Percentiles rank a stretch among this genome's conserved stretches.
These are phyloP conservation scores for Atrichornis clamosus DNA, from an alignment of 2,113 vertebrate species.

Conservation along the genomic window DNA sequence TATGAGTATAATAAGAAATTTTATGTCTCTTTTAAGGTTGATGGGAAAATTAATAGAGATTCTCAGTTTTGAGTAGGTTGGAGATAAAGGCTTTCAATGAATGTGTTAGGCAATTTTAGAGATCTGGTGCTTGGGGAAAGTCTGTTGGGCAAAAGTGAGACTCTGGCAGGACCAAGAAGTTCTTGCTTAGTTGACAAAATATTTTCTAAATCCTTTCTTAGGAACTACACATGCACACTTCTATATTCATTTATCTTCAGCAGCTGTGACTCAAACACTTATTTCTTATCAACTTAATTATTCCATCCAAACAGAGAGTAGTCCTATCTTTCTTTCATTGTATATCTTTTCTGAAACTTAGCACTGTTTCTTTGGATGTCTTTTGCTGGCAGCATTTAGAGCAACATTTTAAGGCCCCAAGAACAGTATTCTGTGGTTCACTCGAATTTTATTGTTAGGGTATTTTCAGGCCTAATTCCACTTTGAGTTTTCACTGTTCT, in stretches of 20 bases:
- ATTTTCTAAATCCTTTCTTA: neutral
- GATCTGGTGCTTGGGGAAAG: neutral
- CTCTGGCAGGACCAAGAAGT: neutral
- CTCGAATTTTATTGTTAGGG: neutral
- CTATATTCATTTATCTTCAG: neutral
- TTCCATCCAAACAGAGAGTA: neutral
- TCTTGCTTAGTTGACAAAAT: neutral
- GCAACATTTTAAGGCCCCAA: neutral
- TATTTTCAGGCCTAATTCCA: neutral
- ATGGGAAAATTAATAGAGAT: neutral
- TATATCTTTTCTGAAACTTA: neutral
- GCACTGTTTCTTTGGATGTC: neutral
- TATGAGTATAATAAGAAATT: neutral
- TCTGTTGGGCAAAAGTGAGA: neutral
- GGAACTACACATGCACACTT: neutral
- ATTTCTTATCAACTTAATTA: neutral
- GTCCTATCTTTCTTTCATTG: neutral
- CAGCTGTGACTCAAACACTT: neutral
- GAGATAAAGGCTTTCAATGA: neutral
- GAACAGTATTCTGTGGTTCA: neutral
- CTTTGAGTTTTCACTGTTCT: neutral
- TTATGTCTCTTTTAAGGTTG: neutral
- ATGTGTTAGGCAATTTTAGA: neutral
- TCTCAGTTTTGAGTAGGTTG: neutral
- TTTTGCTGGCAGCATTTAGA: neutral